Evolutionary conservation across 2,113 vertebrate species (phyloP).

Genomic region (Aptenodytes forsteri): DNA sequence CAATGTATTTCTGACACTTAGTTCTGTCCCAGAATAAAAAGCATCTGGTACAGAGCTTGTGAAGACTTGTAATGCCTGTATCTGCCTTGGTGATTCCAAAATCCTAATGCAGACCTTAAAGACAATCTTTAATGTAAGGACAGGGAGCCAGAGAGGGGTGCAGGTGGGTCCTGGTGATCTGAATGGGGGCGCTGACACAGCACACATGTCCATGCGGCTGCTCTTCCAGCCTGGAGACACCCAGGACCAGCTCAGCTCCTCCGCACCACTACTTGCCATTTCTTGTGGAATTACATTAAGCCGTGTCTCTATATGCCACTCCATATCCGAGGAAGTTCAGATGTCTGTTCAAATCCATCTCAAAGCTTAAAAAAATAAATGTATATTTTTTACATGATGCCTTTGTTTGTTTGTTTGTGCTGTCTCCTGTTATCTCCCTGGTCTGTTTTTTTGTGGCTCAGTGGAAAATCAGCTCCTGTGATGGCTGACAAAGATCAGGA

Average conservation of each 20-base stretch:
- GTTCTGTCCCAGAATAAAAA: neutral
- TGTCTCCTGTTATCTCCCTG: neutral
- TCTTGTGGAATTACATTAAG: neutral
- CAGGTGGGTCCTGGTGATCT: neutral
- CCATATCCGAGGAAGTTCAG: neutral
- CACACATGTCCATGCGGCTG: neutral
- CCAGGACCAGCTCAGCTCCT: neutral
- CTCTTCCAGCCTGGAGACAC: neutral
- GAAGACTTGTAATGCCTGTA: neutral
- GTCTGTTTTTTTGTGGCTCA: constrained; percentile 8
- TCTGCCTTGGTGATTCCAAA: neutral
- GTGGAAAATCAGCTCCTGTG: neutral
- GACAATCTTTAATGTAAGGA: neutral
- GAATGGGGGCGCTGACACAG: neutral
- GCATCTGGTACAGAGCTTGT: neutral
- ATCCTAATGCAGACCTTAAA: neutral
- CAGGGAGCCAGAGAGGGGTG: neutral
- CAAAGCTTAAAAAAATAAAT: neutral
- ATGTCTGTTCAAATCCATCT: neutral
- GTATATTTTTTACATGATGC: neutral
- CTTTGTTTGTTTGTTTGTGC: neutral
- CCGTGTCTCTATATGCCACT: neutral
- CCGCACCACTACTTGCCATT: neutral
- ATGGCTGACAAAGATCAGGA: neutral
- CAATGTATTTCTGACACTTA: neutral